A percentile compares a stretch with the other conserved stretches of the same genome.
phyloP scores from a whole-genome alignment of 2,888 invertebrate species.

The Myathropa florea region DNA sequence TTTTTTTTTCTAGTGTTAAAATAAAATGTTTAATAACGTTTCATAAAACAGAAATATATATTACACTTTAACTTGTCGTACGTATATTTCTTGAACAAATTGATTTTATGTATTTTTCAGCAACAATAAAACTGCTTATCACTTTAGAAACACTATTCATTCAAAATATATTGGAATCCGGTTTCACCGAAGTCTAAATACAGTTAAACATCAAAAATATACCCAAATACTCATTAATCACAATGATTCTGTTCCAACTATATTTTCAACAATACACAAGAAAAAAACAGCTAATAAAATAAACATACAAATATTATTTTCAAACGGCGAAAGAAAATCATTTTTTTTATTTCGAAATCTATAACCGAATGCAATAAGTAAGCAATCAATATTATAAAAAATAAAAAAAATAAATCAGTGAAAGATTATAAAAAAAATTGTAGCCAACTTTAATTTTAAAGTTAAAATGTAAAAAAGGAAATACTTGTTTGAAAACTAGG shows the following conservation, averaged over 20 bases:
- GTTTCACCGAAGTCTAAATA: conserved; percentile 56
- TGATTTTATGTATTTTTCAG: conserved; percentile 57
- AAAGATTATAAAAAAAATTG: conserved; percentile 5
- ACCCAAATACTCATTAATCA: conserved; percentile 5
- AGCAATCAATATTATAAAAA: conserved; percentile 52
- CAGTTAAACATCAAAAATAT: conserved; percentile 3
- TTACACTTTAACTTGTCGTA: too few relatives aligned
- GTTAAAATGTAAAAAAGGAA: conserved; percentile 1
- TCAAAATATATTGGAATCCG: conserved; percentile 58
- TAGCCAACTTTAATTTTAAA: background rate
- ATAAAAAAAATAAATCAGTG: conserved; percentile 5
- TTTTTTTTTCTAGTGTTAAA: background rate
- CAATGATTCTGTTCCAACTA: conserved; percentile 21
- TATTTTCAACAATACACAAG: conserved; percentile 25
- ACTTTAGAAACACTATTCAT: conserved; percentile 45
- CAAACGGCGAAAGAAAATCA: background rate
- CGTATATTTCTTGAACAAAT: background rate
- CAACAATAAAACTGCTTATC: conserved; percentile 16
- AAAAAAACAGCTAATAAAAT: conserved; percentile 1
- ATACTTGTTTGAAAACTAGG: conserved; percentile 33
- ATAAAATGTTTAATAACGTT: background rate
- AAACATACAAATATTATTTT: background rate
- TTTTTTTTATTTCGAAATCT: conserved; percentile 2
- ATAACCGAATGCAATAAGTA: conserved; percentile 59
- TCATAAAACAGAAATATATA: background rate